A percentile compares a stretch with the other conserved stretches of the same genome.
Evolutionary conservation across 2,888 invertebrate genomes (phyloP).

Genomic region (Polia nebulosa): DNA sequence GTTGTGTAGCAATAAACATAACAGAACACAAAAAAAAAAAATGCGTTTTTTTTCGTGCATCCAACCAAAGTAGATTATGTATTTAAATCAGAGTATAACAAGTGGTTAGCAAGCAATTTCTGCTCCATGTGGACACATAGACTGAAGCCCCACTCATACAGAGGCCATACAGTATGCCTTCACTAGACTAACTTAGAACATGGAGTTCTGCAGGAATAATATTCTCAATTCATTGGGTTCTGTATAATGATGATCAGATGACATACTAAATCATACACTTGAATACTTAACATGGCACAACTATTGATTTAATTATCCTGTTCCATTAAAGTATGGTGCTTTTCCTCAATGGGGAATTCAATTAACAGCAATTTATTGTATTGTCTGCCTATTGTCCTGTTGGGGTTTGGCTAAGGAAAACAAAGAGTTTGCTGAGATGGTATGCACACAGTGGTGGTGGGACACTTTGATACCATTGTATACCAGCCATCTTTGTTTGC

Average conservation of each 20-base stretch:
- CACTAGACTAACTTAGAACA: not conserved
- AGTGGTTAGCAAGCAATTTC: not conserved
- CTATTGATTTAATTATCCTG: constrained; percentile 11
- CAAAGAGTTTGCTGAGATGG: constrained; percentile 7
- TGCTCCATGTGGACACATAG: not conserved
- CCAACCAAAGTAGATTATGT: constrained; percentile 1
- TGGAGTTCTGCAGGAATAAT: not conserved
- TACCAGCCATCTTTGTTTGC: not conserved
- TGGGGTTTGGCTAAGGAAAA: constrained; percentile 5
- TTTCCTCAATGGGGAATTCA: constrained; percentile 5
- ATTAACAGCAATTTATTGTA: constrained; percentile 4
- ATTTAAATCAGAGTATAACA: not conserved
- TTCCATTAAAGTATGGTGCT: constrained; percentile 5
- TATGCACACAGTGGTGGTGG: not conserved
- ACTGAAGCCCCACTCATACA: constrained; percentile 24
- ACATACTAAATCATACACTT: not conserved
- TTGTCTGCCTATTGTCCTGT: constrained; percentile 20
- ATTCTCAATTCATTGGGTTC: not conserved
- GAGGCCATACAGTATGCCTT: constrained; percentile 21
- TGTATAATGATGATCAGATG: not conserved
- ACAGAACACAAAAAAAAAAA: no score
- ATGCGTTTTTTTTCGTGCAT: no score
- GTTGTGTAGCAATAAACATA: no score
- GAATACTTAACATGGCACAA: not conserved
- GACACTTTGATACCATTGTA: not conserved